Conservation (phyloP, 2,888 invertebrate genomes). For the Lasioglossum villosulum region DNA sequence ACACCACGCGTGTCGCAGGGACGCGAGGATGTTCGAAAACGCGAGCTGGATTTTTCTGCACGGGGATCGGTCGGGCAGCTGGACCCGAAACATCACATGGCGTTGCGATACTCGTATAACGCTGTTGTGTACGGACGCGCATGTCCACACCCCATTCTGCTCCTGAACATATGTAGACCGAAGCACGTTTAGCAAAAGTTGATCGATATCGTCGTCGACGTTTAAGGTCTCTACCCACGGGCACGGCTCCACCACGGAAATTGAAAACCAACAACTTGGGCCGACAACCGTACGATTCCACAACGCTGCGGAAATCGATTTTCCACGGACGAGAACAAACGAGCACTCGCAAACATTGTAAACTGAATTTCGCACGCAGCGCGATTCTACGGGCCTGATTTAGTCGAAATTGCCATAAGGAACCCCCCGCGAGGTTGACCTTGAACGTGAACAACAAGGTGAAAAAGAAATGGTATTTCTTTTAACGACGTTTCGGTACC, state of each 20-base stretch:
- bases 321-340: too few relatives aligned
- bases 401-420: too few relatives aligned
- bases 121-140: slow-evolving; percentile 63
- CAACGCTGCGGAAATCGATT: background rate
- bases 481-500: too few relatives aligned
- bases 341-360: too few relatives aligned
- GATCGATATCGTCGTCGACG: slow-evolving; percentile 70
- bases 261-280: slow-evolving; percentile 20
- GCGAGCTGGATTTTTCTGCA: background rate
- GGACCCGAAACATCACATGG: slow-evolving; percentile 66
- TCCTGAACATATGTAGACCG: slow-evolving; percentile 72
- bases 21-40: background rate
- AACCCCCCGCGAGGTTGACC: too few relatives aligned
- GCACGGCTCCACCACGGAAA: slow-evolving; percentile 26
- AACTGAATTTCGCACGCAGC: too few relatives aligned
- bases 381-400: too few relatives aligned
- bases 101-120: slow-evolving; percentile 70
- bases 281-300: slow-evolving; percentile 4
- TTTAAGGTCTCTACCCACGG: slow-evolving; percentile 53
- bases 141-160: slow-evolving; percentile 72
- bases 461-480: too few relatives aligned
- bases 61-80: slow-evolving; percentile 30
- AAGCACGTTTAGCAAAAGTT: slow-evolving; percentile 72
- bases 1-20: background rate
- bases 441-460: too few relatives aligned